These are phyloP conservation scores for Amphimallon solstitiale DNA, from an alignment of 2,888 invertebrate species.

Conservation along the genomic window DNA sequence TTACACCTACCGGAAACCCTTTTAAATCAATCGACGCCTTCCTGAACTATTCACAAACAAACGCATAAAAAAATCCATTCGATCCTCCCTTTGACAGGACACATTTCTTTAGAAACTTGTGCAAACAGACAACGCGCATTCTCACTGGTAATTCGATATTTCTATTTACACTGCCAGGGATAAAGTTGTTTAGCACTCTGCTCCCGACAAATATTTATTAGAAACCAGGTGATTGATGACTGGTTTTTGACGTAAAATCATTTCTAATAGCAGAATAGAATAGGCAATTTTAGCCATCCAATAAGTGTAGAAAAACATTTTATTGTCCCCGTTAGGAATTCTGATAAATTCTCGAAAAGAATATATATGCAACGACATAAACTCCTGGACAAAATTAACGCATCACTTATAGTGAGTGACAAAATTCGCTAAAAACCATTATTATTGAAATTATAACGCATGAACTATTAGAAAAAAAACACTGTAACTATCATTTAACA, in stretches of 20 bases:
- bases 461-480: too few relatives aligned
- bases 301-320: too few relatives aligned
- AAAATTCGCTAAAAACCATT: too few relatives aligned
- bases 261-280: too few relatives aligned
- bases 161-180: constrained; percentile 14
- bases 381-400: too few relatives aligned
- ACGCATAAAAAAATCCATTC: constrained; percentile 28
- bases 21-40: constrained; percentile 3
- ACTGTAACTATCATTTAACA: too few relatives aligned
- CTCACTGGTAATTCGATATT: neutral
- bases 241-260: neutral
- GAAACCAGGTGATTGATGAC: neutral
- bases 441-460: too few relatives aligned
- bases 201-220: neutral
- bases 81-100: constrained; percentile 12
- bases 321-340: too few relatives aligned
- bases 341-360: too few relatives aligned
- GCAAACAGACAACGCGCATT: neutral
- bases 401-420: too few relatives aligned
- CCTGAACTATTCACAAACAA: neutral
- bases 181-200: neutral
- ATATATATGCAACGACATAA: too few relatives aligned
- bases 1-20: neutral
- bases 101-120: constrained; percentile 12
- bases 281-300: too few relatives aligned